phyloP scores from a whole-genome alignment of 2,797 vertebrate genomes.

The Typhlichthys subterraneus region DNA sequence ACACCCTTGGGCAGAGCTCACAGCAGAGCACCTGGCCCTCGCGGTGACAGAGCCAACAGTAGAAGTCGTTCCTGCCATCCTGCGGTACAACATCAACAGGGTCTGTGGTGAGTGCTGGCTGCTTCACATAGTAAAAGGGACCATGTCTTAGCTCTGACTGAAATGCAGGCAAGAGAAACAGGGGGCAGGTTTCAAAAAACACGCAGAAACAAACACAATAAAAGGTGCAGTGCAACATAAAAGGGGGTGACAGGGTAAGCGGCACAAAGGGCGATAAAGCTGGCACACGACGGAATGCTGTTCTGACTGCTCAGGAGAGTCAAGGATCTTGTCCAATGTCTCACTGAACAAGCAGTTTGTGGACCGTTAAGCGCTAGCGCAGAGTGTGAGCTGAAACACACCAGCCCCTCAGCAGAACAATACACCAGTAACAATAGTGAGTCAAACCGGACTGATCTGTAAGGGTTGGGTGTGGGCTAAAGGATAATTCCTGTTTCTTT shows the following conservation, averaged over 20 bases:
- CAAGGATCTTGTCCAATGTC: neutral
- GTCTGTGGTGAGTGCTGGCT: slow-evolving; percentile 89
- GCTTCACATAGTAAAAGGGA: slow-evolving; percentile 99
- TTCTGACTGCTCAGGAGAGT: slow-evolving; percentile 1
- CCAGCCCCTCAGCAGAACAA: too few relatives aligned
- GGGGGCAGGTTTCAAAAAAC: slow-evolving; percentile 94
- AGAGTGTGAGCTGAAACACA: too few relatives aligned
- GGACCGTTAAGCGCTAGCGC: neutral
- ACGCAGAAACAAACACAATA: slow-evolving; percentile 75
- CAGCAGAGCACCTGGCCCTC: slow-evolving; percentile 99
- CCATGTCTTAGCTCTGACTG: slow-evolving; percentile 99
- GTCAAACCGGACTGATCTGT: slow-evolving; percentile 26
- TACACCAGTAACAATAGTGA: slow-evolving; percentile 26
- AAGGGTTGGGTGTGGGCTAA: slow-evolving; percentile 31
- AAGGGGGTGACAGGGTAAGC: slow-evolving; percentile 66
- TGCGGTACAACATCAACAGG: slow-evolving; percentile 99
- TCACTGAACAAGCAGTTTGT: neutral
- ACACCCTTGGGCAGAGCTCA: slow-evolving; percentile 99
- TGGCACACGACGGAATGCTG: slow-evolving; percentile 38
- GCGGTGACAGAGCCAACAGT: slow-evolving; percentile 99
- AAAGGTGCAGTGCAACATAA: slow-evolving; percentile 78
- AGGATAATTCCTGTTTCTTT: slow-evolving; percentile 10
- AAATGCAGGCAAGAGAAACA: slow-evolving; percentile 97
- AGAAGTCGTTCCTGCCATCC: slow-evolving; percentile 99
- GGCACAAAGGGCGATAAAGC: slow-evolving; percentile 30